A percentile compares a stretch with the other conserved stretches of the same genome.
Conservation (phyloP, 2,113 vertebrate species). For the Lampris megalopsis region DNA sequence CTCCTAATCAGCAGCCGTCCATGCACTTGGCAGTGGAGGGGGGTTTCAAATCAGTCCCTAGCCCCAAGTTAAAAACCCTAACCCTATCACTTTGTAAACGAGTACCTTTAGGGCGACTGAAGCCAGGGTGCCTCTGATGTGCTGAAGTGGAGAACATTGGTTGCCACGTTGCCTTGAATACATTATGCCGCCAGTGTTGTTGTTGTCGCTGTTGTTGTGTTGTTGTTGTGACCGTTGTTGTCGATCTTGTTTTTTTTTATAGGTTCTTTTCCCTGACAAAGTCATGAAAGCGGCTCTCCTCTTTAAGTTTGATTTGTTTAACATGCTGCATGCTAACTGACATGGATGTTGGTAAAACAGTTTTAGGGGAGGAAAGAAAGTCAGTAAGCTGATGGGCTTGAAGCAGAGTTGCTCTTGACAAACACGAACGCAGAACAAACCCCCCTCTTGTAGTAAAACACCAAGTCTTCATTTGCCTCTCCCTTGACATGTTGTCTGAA, state of each 20-base stretch:
- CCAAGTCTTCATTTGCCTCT: conserved; percentile 54
- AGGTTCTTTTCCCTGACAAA: conserved; percentile 12
- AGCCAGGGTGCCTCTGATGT: conserved; percentile 78
- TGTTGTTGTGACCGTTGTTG: conserved; percentile 62
- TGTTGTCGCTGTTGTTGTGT: conserved; percentile 62
- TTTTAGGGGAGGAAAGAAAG: conserved; percentile 60
- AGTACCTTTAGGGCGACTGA: conserved; percentile 81
- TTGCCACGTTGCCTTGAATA: conserved; percentile 68
- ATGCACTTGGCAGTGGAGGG: conserved; percentile 83
- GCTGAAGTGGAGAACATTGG: conserved; percentile 78
- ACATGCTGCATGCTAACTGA: conserved; percentile 71
- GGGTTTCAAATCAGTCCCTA: conserved; percentile 80
- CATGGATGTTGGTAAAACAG: conserved; percentile 75
- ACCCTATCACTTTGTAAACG: conserved; percentile 83
- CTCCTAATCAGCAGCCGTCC: conserved; percentile 86
- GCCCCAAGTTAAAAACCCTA: conserved; percentile 82
- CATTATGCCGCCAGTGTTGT: conserved; percentile 61
- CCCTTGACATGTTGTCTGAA: conserved; percentile 62
- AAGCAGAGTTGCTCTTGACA: conserved; percentile 58
- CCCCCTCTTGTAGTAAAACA: conserved; percentile 50
- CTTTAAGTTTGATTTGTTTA: conserved; percentile 80
- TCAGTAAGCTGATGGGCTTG: conserved; percentile 58
- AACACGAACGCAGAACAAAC: conserved; percentile 35
- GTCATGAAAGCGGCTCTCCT: conserved; percentile 62
- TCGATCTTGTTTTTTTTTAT: conserved; percentile 30